A percentile compares a stretch with the other conserved stretches of the same genome.
phyloP scores from a whole-genome alignment of 1,140 invertebrate species.

The Vollenhovia emeryi region DNA sequence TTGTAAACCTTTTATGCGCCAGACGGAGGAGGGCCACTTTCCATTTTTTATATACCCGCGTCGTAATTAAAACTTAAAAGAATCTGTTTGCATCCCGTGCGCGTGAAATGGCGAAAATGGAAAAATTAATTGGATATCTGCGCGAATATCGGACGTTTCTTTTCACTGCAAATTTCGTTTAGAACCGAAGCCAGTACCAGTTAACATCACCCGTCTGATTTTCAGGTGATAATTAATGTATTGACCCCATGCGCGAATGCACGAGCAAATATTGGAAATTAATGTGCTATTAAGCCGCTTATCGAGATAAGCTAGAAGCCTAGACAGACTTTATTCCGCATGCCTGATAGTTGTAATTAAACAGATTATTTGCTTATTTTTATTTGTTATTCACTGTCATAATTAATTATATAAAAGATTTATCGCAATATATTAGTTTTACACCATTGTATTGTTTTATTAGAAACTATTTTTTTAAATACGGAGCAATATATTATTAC shows the following conservation, averaged over 20 bases:
- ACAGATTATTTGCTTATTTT: neutral
- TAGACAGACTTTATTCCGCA: neutral
- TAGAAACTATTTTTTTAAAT: neutral
- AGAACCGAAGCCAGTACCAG: neutral
- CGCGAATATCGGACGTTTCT: neutral
- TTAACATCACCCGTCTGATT: neutral
- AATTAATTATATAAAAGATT: neutral
- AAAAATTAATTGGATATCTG: slow-evolving; percentile 35
- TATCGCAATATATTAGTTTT: neutral
- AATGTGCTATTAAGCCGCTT: slow-evolving; percentile 9
- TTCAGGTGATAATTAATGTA: slow-evolving; percentile 34
- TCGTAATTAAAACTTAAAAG: slow-evolving; percentile 47
- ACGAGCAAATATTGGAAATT: slow-evolving; percentile 32
- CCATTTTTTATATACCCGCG: neutral
- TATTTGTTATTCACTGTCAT: neutral
- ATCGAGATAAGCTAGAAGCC: neutral
- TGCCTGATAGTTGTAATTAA: neutral
- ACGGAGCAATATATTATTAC: neutral
- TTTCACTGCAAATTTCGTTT: neutral
- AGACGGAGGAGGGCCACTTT: neutral
- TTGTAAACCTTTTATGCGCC: slow-evolving; percentile 6
- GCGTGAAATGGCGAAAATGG: neutral
- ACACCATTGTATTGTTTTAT: neutral
- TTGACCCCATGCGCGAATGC: neutral
- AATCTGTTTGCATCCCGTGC: neutral